Percentiles rank a stretch among this genome's conserved stretches.
These are phyloP conservation scores for Schizopygopsis pylzovi DNA, from an alignment of 2,797 vertebrate species.

Conservation along the genomic window DNA sequence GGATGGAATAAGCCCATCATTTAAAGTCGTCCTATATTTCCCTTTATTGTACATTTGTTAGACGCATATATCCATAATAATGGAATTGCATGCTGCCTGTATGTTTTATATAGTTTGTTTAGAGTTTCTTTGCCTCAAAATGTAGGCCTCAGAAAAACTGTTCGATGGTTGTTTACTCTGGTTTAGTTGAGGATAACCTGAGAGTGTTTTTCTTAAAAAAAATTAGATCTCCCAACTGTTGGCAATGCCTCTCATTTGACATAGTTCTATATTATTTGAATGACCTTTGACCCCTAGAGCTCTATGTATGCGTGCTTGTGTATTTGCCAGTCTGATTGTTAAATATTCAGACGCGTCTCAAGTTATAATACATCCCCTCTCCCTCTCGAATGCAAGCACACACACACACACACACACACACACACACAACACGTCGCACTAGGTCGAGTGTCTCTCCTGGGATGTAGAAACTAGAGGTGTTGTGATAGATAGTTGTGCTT, in stretches of 20 bases:
- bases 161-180: conserved; percentile 39
- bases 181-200: conserved; percentile 39
- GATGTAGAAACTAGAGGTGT: conserved; percentile 61
- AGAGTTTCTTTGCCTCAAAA: conserved; percentile 67
- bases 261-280: not conserved
- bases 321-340: conserved; percentile 62
- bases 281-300: conserved; percentile 26
- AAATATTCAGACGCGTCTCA: conserved; percentile 28
- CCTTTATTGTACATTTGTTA: conserved; percentile 76
- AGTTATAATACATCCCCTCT: conserved; percentile 28
- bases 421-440: conserved; percentile 38
- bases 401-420: conserved; percentile 48
- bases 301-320: conserved; percentile 50
- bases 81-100: conserved; percentile 80
- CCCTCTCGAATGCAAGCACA: conserved; percentile 26
- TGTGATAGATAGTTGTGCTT: conserved; percentile 61
- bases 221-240: not conserved
- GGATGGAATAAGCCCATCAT: conserved; percentile 66
- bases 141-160: conserved; percentile 60
- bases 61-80: conserved; percentile 69
- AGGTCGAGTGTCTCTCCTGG: conserved; percentile 54
- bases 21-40: conserved; percentile 71
- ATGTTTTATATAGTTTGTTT: conserved; percentile 75
- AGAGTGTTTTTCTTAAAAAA: not conserved
- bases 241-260: not conserved